Evolutionary conservation across 1,140 invertebrate species (phyloP).

Genomic region (Phymorhynchus buccinoides): DNA sequence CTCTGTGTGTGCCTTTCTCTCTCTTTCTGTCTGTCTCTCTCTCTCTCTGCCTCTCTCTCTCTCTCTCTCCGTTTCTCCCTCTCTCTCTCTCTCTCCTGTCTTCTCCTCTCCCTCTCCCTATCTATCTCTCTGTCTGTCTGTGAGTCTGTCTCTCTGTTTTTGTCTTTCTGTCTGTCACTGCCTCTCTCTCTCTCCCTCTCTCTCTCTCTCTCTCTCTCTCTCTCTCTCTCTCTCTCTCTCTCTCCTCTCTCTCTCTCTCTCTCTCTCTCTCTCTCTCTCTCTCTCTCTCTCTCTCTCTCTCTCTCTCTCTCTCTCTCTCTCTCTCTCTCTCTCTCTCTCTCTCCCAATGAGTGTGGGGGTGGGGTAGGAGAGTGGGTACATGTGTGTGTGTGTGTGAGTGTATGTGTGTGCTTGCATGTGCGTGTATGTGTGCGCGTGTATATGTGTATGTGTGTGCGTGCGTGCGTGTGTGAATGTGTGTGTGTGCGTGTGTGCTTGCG

Average conservation of each 20-base stretch:
- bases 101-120: too few relatives aligned
- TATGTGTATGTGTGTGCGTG: background rate
- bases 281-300: background rate
- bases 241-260: background rate
- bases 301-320: background rate
- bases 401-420: too few relatives aligned
- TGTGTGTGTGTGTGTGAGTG: too few relatives aligned
- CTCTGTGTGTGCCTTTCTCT: too few relatives aligned
- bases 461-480: background rate
- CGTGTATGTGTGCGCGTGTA: background rate
- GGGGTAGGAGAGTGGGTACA: background rate
- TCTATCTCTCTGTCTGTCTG: too few relatives aligned
- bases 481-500: slow-evolving; percentile 14
- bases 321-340: background rate
- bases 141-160: too few relatives aligned
- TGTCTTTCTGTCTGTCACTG: too few relatives aligned
- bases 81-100: too few relatives aligned
- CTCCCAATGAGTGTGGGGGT: background rate
- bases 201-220: background rate
- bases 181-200: background rate
- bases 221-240: too few relatives aligned
- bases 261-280: background rate
- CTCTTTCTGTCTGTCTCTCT: too few relatives aligned
- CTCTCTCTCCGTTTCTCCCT: too few relatives aligned
- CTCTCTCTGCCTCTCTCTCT: too few relatives aligned